Base-by-base conservation (phyloP, 2,888 invertebrate genomes). In the Eumerus sabulonum region DNA sequence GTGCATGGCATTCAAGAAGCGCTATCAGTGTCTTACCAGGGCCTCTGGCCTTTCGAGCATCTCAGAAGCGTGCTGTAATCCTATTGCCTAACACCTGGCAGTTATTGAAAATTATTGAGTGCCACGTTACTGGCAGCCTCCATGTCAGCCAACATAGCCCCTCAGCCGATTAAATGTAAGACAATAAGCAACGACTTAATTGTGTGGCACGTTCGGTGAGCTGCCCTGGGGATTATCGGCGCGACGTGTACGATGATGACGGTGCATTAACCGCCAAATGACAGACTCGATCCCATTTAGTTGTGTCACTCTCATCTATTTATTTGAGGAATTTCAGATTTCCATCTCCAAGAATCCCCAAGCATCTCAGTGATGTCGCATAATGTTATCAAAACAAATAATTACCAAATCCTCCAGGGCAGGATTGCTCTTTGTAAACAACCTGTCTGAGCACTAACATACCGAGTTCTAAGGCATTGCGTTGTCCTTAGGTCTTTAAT, bases 151-250 rank as follows among this genome's bases (percentile, higher is more conserved):
- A 27, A 27, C 27, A 27, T 27, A 27, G 2, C 27, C 27, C 35
- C 36, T 47, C 53, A 62, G 53, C 60, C 40, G 70, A 70, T 70
- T 70, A 62, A 27, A 47, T 16, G 40, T 47, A 53, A 54, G 54
- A 70, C 66, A 48, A 66, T 56, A 66, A 54, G 48, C 40, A 38
- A 56, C 47, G 56, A 18, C 60, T 70, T 70, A 70, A 70, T 70
- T 70, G 70, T 54, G 62, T 35, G 53, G 40, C 50, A 59, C 54
- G 54, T n/a, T n/a, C n/a, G n/a, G n/a, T n/a, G 59, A 38, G 57
- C 45, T 38, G 60, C 51, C 47, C 47, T 12, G n/a, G 11, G 35
- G 60, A 60, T 62, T 60, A 62, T n/a, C 12, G 18, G 5, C 42
- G 18, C 9, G 50, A 36, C n/a, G n/a, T n/a, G n/a, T n/a, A n/a